These are phyloP conservation scores for Felis chaus DNA, from an alignment of 2,113 vertebrate genomes.

Conservation along the genomic window DNA sequence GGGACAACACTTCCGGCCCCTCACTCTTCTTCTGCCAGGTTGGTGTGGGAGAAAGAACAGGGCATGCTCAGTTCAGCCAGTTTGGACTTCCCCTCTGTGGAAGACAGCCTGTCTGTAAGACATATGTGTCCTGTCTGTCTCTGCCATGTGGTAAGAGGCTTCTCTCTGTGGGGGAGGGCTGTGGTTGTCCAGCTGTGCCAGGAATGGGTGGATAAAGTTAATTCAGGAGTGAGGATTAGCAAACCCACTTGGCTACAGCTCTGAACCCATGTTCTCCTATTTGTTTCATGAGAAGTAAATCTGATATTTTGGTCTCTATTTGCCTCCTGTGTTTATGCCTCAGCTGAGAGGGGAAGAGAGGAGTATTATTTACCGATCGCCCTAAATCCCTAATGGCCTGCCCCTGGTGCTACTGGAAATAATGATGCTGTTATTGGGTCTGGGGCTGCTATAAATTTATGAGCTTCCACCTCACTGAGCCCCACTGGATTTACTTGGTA, in stretches of 20 bases:
- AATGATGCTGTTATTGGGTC: not conserved
- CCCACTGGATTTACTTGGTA: not conserved
- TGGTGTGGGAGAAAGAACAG: not conserved
- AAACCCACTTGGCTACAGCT: not conserved
- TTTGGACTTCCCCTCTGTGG: not conserved
- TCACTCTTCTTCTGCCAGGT: not conserved
- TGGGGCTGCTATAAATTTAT: not conserved
- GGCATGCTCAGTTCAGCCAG: not conserved
- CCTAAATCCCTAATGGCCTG: not conserved
- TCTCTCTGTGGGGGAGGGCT: not conserved
- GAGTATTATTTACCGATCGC: not conserved
- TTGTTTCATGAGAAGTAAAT: not conserved
- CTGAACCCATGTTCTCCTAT: not conserved
- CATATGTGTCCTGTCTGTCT: not conserved
- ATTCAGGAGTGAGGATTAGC: constrained; percentile 32
- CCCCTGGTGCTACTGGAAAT: not conserved
- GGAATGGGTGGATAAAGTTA: constrained; percentile 23
- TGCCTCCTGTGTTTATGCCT: constrained; percentile 2
- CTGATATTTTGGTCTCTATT: not conserved
- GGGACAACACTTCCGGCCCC: not conserved
- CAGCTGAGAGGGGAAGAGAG: not conserved
- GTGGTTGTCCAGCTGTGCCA: constrained; percentile 5
- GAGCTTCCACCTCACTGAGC: not conserved
- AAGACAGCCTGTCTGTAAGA: not conserved
- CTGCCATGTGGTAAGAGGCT: not conserved